Evolutionary conservation across 2,888 invertebrate genomes (phyloP), one percentile per base, ranked within the genome.

Genomic region (Rotaria socialis): DNA sequence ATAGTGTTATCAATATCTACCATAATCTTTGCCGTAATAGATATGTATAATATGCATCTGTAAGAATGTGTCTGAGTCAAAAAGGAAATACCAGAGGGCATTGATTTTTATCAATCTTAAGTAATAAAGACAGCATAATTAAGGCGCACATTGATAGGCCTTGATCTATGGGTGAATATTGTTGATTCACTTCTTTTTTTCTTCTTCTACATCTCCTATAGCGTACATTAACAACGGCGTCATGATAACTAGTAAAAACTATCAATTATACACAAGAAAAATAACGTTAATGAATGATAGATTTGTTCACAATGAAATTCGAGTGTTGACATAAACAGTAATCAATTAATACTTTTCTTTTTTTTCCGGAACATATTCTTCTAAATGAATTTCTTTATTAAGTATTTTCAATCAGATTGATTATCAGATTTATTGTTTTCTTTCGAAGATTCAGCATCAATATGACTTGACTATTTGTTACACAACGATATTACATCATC

Each of bases 401-500:
- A 67, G 67, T 35, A 27, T 67, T 67, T 35, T 67, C 35, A 67
- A 67, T 67, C 35, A 67, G 35, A 0, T 27, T 67, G 35, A 67
- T 67, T 67, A 67, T 67, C 67, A 67, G 16, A 35, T 67, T 35
- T 41, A 67, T 67, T 35, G 35, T 27, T 35, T 19, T 35, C 67
- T 67, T 67, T 35, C 67, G 67, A 27, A 19, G 7, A 67, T 19
- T 41, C 35, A 35, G 7, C 67, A 35, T 67, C 19, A 67, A 67
- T 67, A 67, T 67, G 16, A 16, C 35, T 67, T 41, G 14, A 41
- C 35, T 67, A 67, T 67, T 67, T 35, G 35, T 67, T 67, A 67
- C 67, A 67, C 67, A 67, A 67, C 67, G 35, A 52, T 67, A 67
- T 67, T 67, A 19, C 67, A 35, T 67, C 67, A 67, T 67, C 67